Evolutionary conservation across 2,113 vertebrate species (phyloP), one percentile per base, ranked within the genome.

Genomic region (Macquaria ambigua): DNA sequence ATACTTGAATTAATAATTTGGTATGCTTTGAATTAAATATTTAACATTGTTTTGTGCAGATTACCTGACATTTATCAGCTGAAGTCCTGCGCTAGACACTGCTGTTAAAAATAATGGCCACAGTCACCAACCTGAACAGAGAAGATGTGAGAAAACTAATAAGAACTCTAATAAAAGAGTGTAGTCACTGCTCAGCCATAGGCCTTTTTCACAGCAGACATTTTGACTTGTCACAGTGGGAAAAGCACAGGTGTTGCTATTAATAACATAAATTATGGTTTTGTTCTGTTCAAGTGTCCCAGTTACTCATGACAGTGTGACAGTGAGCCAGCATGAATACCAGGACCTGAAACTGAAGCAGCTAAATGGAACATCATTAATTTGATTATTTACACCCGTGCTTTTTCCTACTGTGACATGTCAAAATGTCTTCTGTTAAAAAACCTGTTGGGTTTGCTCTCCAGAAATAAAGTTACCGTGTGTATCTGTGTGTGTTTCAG

Each of bases 1-100:
- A 90, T 50, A 3, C 20, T 6, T 52, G 14, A 50, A 82, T 90
- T 72, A 86, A 88, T 86, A 70, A 92, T 86, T 89, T 89, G 83
- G 34, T 70, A 7, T 2, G 1, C 85, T 74, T 73, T 66, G 23
- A 34, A 77, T 84, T 6, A 79, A 92, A 82, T 84, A 89, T 90
- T 81, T 34, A 84, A n/a, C 46, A 43, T 69, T 63, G 77, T 81
- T 87, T 84, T 81, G 63, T 68, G 61, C 77, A 56, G 53, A 77
- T 85, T 71, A 78, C 63, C 39, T 80, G 74, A 73, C 48, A 75
- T 58, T 80, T 39, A 63, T 80, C 77, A 59, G 46, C 7, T 20
- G 12, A 74, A 53, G n/a, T 80, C 79, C 14, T 28, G 8, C 6
- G 52, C 52, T 21, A 0, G 1, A 73, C 6, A 16, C 71, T 18